phyloP scores from a whole-genome alignment of 92 coral and sea anemone species.

The Pocillopora grandis region DNA sequence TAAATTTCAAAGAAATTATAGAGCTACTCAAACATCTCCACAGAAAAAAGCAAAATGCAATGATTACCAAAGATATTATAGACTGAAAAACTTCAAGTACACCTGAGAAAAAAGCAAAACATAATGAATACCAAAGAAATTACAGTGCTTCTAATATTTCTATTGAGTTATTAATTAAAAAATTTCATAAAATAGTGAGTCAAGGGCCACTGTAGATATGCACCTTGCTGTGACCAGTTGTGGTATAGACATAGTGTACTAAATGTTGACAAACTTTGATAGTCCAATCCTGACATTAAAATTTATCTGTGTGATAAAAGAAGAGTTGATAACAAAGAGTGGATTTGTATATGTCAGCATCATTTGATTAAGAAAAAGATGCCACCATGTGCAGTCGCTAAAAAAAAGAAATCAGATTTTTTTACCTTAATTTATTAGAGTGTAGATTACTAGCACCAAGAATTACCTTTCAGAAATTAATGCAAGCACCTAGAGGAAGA shows the following conservation, averaged over 20 bases:
- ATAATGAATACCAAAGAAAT: conserved; percentile 11
- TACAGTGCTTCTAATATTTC: conserved; percentile 10
- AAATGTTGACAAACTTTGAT: conserved; percentile 2
- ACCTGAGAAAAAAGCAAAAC: too few species aligned
- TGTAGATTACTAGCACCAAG: too few species aligned
- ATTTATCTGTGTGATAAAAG: conserved; percentile 44
- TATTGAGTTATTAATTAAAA: too few species aligned
- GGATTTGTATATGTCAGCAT: conserved; percentile 37
- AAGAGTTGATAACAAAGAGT: conserved; percentile 38
- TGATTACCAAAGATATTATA: conserved; percentile 31
- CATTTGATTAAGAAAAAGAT: conserved; percentile 50
- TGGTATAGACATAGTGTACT: too few species aligned
- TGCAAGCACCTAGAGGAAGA: too few species aligned
- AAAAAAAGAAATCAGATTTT: conserved; percentile 35
- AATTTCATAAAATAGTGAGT: too few species aligned
- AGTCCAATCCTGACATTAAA: conserved; percentile 38
- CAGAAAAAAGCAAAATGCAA: conserved; percentile 39
- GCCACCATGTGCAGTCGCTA: conserved; percentile 15
- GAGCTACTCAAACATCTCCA: conserved; percentile 17
- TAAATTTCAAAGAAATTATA: conserved; percentile 14
- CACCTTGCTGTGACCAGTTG: too few species aligned
- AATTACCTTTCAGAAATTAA: too few species aligned
- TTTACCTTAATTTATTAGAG: conserved; percentile 57
- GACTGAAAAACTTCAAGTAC: conserved; percentile 7
- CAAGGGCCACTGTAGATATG: too few species aligned